Base-by-base conservation (phyloP, 2,113 vertebrate species). In the Seriola aureovittata region DNA sequence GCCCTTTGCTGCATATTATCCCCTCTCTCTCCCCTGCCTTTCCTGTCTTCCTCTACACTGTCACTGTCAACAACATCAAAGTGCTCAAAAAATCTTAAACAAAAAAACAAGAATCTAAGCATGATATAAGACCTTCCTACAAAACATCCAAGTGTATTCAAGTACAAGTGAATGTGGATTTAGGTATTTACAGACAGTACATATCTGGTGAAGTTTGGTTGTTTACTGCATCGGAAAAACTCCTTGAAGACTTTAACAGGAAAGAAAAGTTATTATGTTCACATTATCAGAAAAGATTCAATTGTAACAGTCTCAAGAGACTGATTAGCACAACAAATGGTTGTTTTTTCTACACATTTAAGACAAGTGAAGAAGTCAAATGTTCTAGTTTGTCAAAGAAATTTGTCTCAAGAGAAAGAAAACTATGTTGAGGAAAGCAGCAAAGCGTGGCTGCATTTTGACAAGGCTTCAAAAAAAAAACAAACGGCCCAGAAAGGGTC, bases 391-490 rank as follows among this genome's bases (percentile, higher is more conserved):
- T 64, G 71, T 60, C 74, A 23, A 9, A 71, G 42, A 9, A 73
- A 71, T n/a, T 25, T 1, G 25, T 80, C 81, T 75, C 62, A 2
- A 16, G 63, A 80, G 57, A 63, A 79, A 21, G 44, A 63, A 64
- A 64, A 65, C 67, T 40, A 42, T 1, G 21, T 38, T 52, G 42
- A 50, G 75, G 77, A 71, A 75, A 52, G 71, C 78, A 80, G 71
- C 21, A 76, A 81, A 86, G 80, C 75, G 8, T 75, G 59, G 75
- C 69, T 58, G 13, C 50, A 55, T 71, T 85, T 52, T 85, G 81
- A 90, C 88, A 88, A 79, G 79, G 75, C 76, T 68, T 88, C 81
- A 32, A 63, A 55, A 71, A 71, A 25, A 25, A 72, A 78, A 72
- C 71, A 84, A 85, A 89, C 74, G 74, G 64, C 52, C 68, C 52